Conservation (phyloP, 2,797 vertebrate species). For the Onychomys arenicola region DNA sequence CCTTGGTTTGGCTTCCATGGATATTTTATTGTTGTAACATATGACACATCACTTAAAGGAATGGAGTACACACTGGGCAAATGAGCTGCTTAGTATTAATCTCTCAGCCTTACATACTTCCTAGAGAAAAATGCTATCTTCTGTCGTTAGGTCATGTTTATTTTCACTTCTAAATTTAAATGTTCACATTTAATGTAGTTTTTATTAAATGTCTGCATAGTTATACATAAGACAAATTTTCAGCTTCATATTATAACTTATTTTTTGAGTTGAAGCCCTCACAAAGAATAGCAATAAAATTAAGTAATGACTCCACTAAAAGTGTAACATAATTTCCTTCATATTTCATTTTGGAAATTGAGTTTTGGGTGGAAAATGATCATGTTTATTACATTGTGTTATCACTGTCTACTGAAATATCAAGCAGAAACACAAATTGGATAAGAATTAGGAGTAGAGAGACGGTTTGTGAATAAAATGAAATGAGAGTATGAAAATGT, state of each 20-base stretch:
- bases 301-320: constrained; percentile 30
- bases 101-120: neutral
- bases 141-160: neutral
- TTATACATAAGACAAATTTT: constrained; percentile 9
- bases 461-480: neutral
- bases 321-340: constrained; percentile 47
- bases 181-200: neutral
- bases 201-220: constrained; percentile 42
- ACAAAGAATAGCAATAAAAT: constrained; percentile 42
- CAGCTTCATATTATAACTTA: neutral
- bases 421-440: neutral
- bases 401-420: neutral
- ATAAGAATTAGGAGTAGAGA: neutral
- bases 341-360: constrained; percentile 53
- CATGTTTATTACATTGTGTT: neutral
- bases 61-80: neutral
- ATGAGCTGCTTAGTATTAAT: neutral
- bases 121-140: neutral
- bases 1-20: neutral
- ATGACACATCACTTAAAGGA: neutral
- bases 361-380: constrained; percentile 48
- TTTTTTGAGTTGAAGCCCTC: neutral
- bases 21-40: constrained; percentile 8
- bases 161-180: constrained; percentile 51
- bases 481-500: constrained; percentile 7